Base-by-base conservation (phyloP, 2,113 vertebrate genomes). In the Illadopsis cleaveri region DNA sequence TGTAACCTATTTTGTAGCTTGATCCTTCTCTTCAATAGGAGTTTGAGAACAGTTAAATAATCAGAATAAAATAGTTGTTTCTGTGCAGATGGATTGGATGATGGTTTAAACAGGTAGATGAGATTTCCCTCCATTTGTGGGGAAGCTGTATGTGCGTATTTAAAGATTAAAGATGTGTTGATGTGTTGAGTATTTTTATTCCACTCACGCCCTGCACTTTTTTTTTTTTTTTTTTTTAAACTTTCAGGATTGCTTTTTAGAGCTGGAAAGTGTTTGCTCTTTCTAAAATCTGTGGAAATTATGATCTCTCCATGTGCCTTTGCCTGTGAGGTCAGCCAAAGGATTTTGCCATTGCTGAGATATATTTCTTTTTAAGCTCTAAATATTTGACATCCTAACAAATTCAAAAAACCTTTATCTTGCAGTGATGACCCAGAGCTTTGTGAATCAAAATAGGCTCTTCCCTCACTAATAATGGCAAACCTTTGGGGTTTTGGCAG, bases 231-330 rank as follows among this genome's bases (percentile, higher is more conserved):
- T n/a, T 18, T 37, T n/a, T n/a, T n/a, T n/a, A n/a, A n/a, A 12
- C 24, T 71, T 47, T 78, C 40, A 73, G 44, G 25, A 70, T 89
- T 72, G 61, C 42, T 73, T 83, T 72, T 70, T 78, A 78, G 69
- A 62, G 9, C 50, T 93, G 48, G n/a, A 50, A 87, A 92, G 38
- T 72, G 27, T 77, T 77, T 57, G 5, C 13, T 87, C 42, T 87
- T 96, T 91, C 77, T 57, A 87, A 80, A 93, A 90, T 80, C 62
- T 54, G 51, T 93, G 82, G 75, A 96, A 97, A 87, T 94, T 69
- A 54, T 93, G 94, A 92, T 90, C 35, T 66, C 18, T 90, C 38
- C 22, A 1, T 44, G 33, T 68, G 56, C 28, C 35, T 83, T 89
- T 4, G 2, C 20, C 15, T 75, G 15, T 37, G 83, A 92, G 94